Evolutionary conservation across 1,140 invertebrate species (phyloP), one percentile per base, ranked within the genome.

Genomic region (Conopomorpha cramerella): DNA sequence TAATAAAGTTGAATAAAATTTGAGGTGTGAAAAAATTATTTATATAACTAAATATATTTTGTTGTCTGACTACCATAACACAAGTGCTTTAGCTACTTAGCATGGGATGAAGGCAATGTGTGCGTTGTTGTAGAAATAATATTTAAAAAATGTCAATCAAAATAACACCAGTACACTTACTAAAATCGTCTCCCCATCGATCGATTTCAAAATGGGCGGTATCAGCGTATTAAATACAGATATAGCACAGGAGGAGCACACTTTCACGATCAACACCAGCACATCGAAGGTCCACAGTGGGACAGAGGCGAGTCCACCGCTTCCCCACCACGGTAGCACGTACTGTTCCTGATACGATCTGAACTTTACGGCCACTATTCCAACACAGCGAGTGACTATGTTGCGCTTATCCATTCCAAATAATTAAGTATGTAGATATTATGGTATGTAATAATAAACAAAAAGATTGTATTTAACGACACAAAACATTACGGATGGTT

Each of bases 311-410:
- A 68, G 29, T 3, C 60, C 49, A 0, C 65, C 59, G 39, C 54
- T 55, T 1, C 56, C 57, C 62, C 62, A 72, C 67, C 64, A 66
- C 18, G 65, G 65, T 33, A 68, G 32, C 14, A 72, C 53, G 59
- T 62, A 72, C 41, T 52, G 46, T 45, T 76, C 67, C 36, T 72
- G 59, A 4, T 63, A 31, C 1, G 48, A 39, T 38, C 67, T 54
- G 32, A 66, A 74, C 28, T 54, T 70, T 15, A 65, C 53, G 10
- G 67, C 70, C 30, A 62, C 30, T n/a, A 16, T 18, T 19, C 52
- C 54, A 37, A 74, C 34, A 7, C 49, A 47, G 38, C 64, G 52
- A 23, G 58, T 43, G 26, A 72, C 48, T 43, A 63, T 51, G 44
- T 64, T 70, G 47, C 36, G 61, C 36, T 44, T 58, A 51, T 46